phyloP scores from a whole-genome alignment of 2,888 invertebrate species.

The Drosophila subquinaria region DNA sequence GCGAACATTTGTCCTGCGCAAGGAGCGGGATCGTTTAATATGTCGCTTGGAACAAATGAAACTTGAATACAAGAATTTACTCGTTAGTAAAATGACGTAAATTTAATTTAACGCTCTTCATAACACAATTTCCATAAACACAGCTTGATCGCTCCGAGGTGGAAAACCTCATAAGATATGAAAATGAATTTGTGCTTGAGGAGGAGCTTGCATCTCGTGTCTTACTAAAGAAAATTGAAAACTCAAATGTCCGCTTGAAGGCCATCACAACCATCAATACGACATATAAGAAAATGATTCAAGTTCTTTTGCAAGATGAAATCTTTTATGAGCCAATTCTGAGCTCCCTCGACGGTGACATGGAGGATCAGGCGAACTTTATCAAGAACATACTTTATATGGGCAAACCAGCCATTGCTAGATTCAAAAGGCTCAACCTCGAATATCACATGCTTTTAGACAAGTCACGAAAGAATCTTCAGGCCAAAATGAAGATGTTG shows the following conservation, averaged over 20 bases:
- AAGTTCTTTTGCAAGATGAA: constrained; percentile 81
- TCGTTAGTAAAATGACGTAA: constrained; percentile 59
- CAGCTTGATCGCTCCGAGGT: constrained; percentile 74
- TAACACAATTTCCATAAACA: not conserved
- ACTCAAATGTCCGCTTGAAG: constrained; percentile 83
- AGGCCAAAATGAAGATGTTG: constrained; percentile 71
- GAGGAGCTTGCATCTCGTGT: constrained; percentile 77
- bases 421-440: constrained; percentile 72
- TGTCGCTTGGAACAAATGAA: constrained; percentile 71
- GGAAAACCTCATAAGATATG: constrained; percentile 82
- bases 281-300: constrained; percentile 82
- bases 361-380: constrained; percentile 83
- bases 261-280: constrained; percentile 81
- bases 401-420: constrained; percentile 82
- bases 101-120: not conserved
- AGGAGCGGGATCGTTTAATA: constrained; percentile 82
- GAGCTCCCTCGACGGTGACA: constrained; percentile 82
- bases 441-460: constrained; percentile 75
- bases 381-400: constrained; percentile 83
- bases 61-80: constrained; percentile 67
- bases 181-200: constrained; percentile 77
- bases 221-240: constrained; percentile 81
- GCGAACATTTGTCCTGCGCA: constrained; percentile 83
- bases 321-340: constrained; percentile 85
- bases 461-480: constrained; percentile 69